Evolutionary conservation across 2,113 vertebrate species (phyloP).

Genomic region (Pseudorhombus dupliciocellatus): DNA sequence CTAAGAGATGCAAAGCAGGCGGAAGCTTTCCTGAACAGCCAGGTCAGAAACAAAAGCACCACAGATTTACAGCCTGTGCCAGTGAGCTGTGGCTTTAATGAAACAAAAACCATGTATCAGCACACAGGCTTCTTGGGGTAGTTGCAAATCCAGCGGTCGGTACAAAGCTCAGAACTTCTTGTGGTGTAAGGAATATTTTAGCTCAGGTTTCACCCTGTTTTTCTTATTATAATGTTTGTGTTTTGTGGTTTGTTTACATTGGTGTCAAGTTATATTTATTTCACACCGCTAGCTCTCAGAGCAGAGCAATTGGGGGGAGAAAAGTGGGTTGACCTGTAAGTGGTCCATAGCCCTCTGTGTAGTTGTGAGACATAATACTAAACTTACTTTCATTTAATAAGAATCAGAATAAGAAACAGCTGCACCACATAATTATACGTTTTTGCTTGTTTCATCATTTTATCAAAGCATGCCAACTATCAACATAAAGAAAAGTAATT

Average conservation of each 20-base stretch:
- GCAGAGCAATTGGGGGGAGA: background rate
- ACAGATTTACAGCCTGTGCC: background rate
- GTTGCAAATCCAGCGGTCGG: too few relatives aligned
- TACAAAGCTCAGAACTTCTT: too few relatives aligned
- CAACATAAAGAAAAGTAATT: background rate
- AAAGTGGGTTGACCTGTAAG: background rate
- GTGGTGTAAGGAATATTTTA: too few relatives aligned
- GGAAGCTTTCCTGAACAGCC: constrained; percentile 91
- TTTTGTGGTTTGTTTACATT: background rate
- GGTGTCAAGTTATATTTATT: background rate
- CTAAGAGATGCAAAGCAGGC: constrained; percentile 92
- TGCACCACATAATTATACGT: background rate
- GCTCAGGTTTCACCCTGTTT: background rate
- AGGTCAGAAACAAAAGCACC: constrained; percentile 79
- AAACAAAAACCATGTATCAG: background rate
- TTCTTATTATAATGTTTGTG: background rate
- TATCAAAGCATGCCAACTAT: background rate
- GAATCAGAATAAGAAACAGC: background rate
- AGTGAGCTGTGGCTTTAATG: background rate
- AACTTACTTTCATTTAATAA: background rate
- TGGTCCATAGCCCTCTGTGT: background rate
- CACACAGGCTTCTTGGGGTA: too few relatives aligned
- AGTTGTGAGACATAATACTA: background rate
- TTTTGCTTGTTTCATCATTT: background rate
- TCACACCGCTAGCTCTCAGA: background rate